phyloP scores from a whole-genome alignment of 2,797 vertebrate species.

The Sebastes paucispinis region DNA sequence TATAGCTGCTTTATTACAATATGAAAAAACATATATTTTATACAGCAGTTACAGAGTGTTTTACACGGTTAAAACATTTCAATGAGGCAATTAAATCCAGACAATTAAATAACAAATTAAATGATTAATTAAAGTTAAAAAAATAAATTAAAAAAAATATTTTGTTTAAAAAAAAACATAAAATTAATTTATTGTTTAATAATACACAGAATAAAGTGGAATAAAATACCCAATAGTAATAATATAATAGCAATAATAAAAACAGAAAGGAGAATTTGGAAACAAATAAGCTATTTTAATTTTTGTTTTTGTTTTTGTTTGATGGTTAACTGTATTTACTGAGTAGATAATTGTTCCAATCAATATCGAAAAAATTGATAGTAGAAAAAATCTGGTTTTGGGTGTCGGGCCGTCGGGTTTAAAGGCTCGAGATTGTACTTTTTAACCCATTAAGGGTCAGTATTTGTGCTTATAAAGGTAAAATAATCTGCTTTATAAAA shows the following conservation, averaged over 20 bases:
- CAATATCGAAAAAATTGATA: background rate
- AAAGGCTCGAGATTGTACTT: background rate
- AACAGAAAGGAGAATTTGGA: no score
- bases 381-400: background rate
- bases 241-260: background rate
- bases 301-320: background rate
- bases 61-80: no score
- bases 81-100: rapidly evolving
- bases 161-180: no score
- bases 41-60: no score
- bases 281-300: background rate
- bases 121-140: no score
- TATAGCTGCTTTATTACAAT: no score
- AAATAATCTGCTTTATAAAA: background rate
- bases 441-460: background rate
- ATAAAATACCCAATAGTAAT: no score
- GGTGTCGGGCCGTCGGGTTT: background rate
- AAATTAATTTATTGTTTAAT: background rate
- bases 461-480: background rate
- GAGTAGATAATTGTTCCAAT: background rate
- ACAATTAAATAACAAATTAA: no score
- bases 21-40: no score
- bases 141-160: rapidly evolving
- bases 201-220: background rate
- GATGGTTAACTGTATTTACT: no score